phyloP scores from a whole-genome alignment of 2,797 vertebrate genomes.

The Tokudaia tokunoshimensis region DNA sequence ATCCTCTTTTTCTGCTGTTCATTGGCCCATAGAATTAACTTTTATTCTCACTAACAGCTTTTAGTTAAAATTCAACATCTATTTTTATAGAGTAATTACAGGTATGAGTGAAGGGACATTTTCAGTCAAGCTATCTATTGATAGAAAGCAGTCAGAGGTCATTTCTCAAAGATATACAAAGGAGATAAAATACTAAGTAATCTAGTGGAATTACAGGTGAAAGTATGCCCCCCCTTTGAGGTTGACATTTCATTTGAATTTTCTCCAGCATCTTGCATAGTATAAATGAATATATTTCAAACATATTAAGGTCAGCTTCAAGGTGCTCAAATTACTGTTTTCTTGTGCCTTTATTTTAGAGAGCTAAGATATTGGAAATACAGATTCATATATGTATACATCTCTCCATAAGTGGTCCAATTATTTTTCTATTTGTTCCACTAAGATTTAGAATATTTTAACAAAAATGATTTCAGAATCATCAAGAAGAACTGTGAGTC shows the following conservation, averaged over 20 bases:
- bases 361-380: not conserved
- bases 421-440: not conserved
- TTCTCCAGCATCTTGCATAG: not conserved
- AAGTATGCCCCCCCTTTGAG: slow-evolving; percentile 4
- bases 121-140: slow-evolving; percentile 39
- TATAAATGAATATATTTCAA: not conserved
- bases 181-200: slow-evolving; percentile 49
- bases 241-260: not conserved
- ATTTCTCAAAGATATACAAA: slow-evolving; percentile 58
- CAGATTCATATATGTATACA: not conserved
- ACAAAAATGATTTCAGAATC: not conserved
- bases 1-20: not conserved
- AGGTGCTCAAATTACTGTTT: not conserved
- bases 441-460: not conserved
- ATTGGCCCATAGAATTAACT: not conserved
- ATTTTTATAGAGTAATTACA: slow-evolving; percentile 48
- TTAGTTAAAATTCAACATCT: slow-evolving; percentile 40
- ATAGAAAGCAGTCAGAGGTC: not conserved
- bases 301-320: not conserved
- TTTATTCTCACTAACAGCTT: slow-evolving; percentile 19
- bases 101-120: not conserved
- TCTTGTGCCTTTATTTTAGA: not conserved
- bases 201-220: slow-evolving; percentile 43
- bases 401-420: not conserved
- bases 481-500: not conserved